Percentiles rank a stretch among this genome's conserved stretches.
These are phyloP conservation scores for Dynastes maya DNA, from an alignment of 2,888 invertebrate species.

Conservation along the genomic window DNA sequence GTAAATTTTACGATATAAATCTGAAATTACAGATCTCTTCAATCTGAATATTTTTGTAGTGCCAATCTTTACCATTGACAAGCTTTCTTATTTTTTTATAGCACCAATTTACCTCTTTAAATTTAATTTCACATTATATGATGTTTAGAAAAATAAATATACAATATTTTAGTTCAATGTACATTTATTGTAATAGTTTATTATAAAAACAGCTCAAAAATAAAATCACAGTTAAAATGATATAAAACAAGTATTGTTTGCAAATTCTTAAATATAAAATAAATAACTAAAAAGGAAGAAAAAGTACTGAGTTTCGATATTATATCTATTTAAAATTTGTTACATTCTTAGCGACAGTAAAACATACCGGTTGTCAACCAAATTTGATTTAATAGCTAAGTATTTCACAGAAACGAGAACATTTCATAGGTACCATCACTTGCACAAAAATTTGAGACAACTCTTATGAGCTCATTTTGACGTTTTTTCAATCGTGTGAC, in stretches of 20 bases:
- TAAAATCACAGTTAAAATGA: constrained; percentile 31
- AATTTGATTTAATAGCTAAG: too few relatives aligned
- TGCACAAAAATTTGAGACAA: too few relatives aligned
- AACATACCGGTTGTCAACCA: too few relatives aligned
- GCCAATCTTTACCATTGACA: neutral
- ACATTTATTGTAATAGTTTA: constrained; percentile 44
- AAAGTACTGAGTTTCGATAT: constrained; percentile 28
- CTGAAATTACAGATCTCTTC: neutral
- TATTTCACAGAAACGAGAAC: too few relatives aligned
- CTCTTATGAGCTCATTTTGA: too few relatives aligned
- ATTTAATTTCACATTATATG: too few relatives aligned
- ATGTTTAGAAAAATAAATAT: neutral
- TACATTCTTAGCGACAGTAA: neutral
- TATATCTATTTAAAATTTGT: neutral
- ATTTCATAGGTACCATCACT: too few relatives aligned
- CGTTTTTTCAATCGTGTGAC: too few relatives aligned
- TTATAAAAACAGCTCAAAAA: constrained; percentile 24
- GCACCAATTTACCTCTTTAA: neutral
- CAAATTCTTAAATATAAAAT: constrained; percentile 8
- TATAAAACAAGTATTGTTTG: neutral
- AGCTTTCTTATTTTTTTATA: neutral
- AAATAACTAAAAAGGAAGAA: constrained; percentile 7
- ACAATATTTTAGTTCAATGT: constrained; percentile 5
- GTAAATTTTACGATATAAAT: neutral
- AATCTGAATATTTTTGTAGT: neutral